A percentile compares a stretch with the other conserved stretches of the same genome.
phyloP scores from a whole-genome alignment of 1,140 invertebrate genomes.

The Trinorchestia longiramus region DNA sequence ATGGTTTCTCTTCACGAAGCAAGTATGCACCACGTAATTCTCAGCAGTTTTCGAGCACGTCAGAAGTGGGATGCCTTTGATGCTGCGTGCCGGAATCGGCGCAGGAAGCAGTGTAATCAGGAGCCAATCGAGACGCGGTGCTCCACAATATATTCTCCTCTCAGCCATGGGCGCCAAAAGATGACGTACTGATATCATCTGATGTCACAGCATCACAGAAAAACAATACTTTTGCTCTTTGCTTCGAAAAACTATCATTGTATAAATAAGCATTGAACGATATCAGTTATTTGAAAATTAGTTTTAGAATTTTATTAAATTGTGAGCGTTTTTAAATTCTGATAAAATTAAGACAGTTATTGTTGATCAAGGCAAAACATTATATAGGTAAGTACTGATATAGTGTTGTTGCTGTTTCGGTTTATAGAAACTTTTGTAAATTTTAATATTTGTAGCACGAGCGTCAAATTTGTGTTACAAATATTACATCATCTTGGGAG shows the following conservation, averaged over 20 bases:
- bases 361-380: no score
- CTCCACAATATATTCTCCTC: background rate
- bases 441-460: no score
- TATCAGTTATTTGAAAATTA: no score
- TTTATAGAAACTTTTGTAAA: no score
- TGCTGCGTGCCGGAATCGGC: background rate
- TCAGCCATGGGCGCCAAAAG: background rate
- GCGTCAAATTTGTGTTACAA: no score
- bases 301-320: no score
- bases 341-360: no score
- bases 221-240: background rate
- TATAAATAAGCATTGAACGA: background rate
- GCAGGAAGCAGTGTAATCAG: constrained; percentile 11
- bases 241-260: background rate
- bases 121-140: background rate
- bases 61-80: background rate
- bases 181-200: background rate
- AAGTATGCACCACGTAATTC: background rate
- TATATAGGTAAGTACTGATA: no score
- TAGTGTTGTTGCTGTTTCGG: no score
- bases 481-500: no score
- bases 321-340: no score
- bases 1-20: background rate
- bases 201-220: background rate
- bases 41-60: background rate